Base-by-base conservation (phyloP, 1,140 invertebrate genomes). In the Acromyrmex echinatior region DNA sequence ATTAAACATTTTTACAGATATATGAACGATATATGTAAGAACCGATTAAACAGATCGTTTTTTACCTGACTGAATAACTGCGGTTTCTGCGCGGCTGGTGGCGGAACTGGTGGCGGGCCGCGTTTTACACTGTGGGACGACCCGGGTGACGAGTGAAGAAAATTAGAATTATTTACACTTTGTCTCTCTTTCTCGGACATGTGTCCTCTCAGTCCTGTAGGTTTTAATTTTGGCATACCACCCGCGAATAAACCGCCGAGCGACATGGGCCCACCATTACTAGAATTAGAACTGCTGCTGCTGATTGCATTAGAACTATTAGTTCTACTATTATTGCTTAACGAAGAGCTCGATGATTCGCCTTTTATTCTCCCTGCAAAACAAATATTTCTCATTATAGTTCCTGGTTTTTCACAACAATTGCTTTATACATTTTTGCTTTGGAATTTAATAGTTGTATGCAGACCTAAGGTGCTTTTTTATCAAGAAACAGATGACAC, bases 141-240 rank as follows among this genome's bases (percentile, higher is more conserved):
- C 73, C 89, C 91, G 66, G 82, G 82, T 39, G 73, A 63, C 1
- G 84, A 71, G 53, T 90, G 86, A 87, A 76, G 87, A 28, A 87
- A 91, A 77, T 86, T 90, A 74, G 91, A 87, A 92, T 91, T 93
- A 91, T 91, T 92, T 56, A 86, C 68, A 86, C 74, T 91, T 65
- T 79, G 92, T 73, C 80, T 91, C 12, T 93, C 94, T 84, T 91
- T 95, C 51, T 95, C 94, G 25, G 89, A 86, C 51, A 92, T 92
- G 70, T 92, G 93, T 9, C 92, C 93, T 90, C 96, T 94, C 70
- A 96, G 93, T 86, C 97, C 97, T 76, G 97, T 98, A 58, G 98
- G 96, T 93, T 97, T 98, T 70, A 98, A 95, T 95, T 98, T 98
- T 77, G 98, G 98, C 97, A 98, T 98, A 66, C 98, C 98, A 74